A percentile compares a stretch with the other conserved stretches of the same genome.
These are phyloP conservation scores for Enoplosus armatus DNA, from an alignment of 2,797 vertebrate species.

Conservation along the genomic window DNA sequence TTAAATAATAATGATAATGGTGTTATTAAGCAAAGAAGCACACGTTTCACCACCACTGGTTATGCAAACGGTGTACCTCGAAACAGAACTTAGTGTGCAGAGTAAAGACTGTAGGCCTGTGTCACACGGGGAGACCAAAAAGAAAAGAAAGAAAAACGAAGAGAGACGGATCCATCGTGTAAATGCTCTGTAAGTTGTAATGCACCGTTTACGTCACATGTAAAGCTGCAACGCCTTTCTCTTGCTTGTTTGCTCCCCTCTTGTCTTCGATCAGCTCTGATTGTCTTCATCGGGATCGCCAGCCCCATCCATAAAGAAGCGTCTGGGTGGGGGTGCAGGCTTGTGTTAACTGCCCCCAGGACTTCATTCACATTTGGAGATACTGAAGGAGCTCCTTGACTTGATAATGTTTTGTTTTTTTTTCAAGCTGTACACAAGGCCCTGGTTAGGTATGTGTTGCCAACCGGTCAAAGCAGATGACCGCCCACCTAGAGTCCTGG, in stretches of 20 bases:
- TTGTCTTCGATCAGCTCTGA: constrained; percentile 61
- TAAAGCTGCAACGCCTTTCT: constrained; percentile 26
- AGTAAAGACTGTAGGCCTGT: neutral
- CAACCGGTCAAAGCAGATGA: no score
- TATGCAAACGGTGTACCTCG: no score
- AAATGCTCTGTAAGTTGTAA: constrained; percentile 11
- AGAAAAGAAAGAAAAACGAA: neutral
- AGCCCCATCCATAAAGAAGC: constrained; percentile 40
- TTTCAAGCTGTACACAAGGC: constrained; percentile 35
- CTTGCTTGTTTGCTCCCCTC: constrained; percentile 47
- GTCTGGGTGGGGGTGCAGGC: constrained; percentile 54
- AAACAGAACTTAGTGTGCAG: no score
- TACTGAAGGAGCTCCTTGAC: constrained; percentile 61
- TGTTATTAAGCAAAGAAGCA: no score
- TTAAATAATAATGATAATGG: no score
- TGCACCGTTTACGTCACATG: constrained; percentile 30
- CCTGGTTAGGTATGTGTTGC: constrained; percentile 48
- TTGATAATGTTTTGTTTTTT: constrained; percentile 58
- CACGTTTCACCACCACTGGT: no score
- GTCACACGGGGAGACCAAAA: no score
- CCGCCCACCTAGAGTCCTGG: no score
- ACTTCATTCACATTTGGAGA: constrained; percentile 57
- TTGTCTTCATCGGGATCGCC: constrained; percentile 48
- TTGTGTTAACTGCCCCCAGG: constrained; percentile 61
- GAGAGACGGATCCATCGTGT: neutral